These are phyloP conservation scores for Poecile montanus DNA, from an alignment of 2,797 vertebrate species.

Conservation along the genomic window DNA sequence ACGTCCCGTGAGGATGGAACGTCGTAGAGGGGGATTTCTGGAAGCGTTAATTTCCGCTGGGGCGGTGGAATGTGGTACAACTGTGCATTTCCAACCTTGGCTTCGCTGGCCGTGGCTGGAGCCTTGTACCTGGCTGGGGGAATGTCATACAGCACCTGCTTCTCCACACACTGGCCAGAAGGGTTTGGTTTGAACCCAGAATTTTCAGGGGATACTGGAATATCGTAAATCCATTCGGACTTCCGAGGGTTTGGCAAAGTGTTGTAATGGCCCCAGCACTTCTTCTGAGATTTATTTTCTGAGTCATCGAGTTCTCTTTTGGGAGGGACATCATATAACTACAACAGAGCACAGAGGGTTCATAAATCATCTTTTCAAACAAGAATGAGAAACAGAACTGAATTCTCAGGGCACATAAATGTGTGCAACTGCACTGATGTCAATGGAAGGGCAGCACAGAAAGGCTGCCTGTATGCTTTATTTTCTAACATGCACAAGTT, in stretches of 20 bases:
- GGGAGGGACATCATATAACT: conserved; percentile 83
- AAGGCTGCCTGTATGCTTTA: not conserved
- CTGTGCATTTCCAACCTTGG: not conserved
- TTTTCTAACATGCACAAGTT: not conserved
- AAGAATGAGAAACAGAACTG: not conserved
- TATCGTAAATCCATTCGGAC: conserved; percentile 88
- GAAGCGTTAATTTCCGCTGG: conserved; percentile 32
- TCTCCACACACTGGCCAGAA: not conserved
- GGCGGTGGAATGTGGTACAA: not conserved
- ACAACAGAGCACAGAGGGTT: conserved; percentile 9
- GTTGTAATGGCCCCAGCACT: conserved; percentile 60
- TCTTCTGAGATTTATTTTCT: conserved; percentile 62
- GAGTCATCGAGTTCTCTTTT: conserved; percentile 76
- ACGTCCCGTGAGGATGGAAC: not conserved
- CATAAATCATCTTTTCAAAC: not conserved
- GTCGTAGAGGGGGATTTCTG: conserved; percentile 27
- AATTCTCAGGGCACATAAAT: not conserved
- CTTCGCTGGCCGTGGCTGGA: not conserved
- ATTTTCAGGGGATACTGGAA: conserved; percentile 80
- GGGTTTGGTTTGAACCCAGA: not conserved
- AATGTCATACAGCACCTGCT: not conserved
- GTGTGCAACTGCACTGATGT: not conserved
- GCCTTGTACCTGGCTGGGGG: conserved; percentile 45
- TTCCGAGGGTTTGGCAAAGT: conserved; percentile 82
- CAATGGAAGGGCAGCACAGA: fast-evolving